phyloP scores from a whole-genome alignment of 1,140 invertebrate species.

The Idris sp. region DNA sequence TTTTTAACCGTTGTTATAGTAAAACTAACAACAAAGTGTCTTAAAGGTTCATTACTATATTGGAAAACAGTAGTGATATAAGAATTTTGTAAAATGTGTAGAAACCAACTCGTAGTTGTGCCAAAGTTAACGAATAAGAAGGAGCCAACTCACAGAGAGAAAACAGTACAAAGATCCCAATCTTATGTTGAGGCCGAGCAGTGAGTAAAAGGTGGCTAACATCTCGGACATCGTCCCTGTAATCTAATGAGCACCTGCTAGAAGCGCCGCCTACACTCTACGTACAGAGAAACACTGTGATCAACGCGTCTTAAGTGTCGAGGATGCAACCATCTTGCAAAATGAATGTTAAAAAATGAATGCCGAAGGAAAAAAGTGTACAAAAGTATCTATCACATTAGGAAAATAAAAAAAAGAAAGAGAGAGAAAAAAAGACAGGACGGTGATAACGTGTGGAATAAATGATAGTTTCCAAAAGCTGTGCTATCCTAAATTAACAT shows the following conservation, averaged over 20 bases:
- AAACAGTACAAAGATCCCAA: conserved; percentile 70
- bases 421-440: too few species aligned
- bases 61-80: conserved; percentile 43
- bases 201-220: conserved; percentile 76
- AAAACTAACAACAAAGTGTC: conserved; percentile 21
- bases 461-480: too few species aligned
- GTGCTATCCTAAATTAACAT: too few species aligned
- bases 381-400: conserved; percentile 12
- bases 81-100: conserved; percentile 43
- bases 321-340: conserved; percentile 56
- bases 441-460: too few species aligned
- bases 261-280: conserved; percentile 71
- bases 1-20: too few species aligned
- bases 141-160: conserved; percentile 51
- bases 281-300: conserved; percentile 67
- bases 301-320: conserved; percentile 59
- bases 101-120: conserved; percentile 42
- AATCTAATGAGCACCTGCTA: conserved; percentile 76
- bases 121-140: conserved; percentile 53
- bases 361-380: conserved; percentile 6
- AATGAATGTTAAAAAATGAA: conserved; percentile 42
- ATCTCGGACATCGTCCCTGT: conserved; percentile 74
- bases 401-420: too few species aligned
- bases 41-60: conserved; percentile 56
- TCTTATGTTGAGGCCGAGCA: conserved; percentile 71